Evolutionary conservation across 2,113 vertebrate species (phyloP), one percentile per base, ranked within the genome.

Genomic region (Odocoileus hemionus): DNA sequence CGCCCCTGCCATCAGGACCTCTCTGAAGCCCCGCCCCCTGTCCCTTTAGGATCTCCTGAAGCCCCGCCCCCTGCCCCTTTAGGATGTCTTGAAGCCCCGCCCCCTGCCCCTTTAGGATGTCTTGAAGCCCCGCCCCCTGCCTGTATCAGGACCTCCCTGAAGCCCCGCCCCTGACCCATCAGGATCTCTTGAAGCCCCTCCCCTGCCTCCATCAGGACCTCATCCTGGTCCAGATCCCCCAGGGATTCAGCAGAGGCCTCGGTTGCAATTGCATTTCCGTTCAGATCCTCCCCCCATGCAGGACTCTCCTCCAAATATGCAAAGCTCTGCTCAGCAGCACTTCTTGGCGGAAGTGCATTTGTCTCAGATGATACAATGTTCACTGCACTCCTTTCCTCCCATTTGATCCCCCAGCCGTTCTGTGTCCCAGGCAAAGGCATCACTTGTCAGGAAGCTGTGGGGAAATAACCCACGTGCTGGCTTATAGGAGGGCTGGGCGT

Each of bases 401-500:
- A 7, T 10, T 10, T 1, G 5, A 7, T n/a, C 15, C n/a, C 55
- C 52, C 33, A 21, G 23, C n/a, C 5, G 0, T 47, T 45, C 85
- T 60, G 7, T 2, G 4, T n/a, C 19, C 4, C 26, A 58, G 39
- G 43, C 17, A 39, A 26, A 58, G 28, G 3, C 10, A 10, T 28
- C 64, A 25, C 10, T 39, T 33, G n/a, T 14, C 43, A 36, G 76
- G 45, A 39, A 3, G 57, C 55, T 21, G 54, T 45, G 23, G 26
- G 21, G 43, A 6, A 50, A 25, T 2, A 8, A 10, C 30, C 14
- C 43, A 6, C 0, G 4, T 1, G n/a, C 26, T 9, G 16, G 76
- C 33, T 76, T 7, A 11, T 3, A 5, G n/a, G 23, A 21, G 14
- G 21, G 6, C 50, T 4, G 14, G 19, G 6, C 5, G 0, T 9